Base-by-base conservation (phyloP, 2,888 invertebrate genomes). In the Ischnura elegans region DNA sequence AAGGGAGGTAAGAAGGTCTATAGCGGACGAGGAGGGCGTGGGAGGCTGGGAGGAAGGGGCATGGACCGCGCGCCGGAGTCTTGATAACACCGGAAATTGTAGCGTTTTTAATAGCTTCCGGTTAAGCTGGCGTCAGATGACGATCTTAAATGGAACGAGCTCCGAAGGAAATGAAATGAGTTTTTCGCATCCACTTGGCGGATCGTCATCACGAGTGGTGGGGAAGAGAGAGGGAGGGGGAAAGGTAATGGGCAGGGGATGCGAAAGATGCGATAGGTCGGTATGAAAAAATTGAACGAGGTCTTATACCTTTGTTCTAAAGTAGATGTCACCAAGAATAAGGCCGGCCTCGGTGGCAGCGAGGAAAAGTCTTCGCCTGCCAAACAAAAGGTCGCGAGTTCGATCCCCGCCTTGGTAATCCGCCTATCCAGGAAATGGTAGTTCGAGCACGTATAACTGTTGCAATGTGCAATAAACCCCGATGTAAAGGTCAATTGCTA, bases 31-130 rank as follows among this genome's bases (percentile, higher is more conserved):
- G n/a, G 87, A 45, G 19, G 21, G 45, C n/a, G n/a, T n/a, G n/a
- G 13, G 51, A 51, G 2, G 6, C 6, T n/a, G 19, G 36, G 47
- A 47, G 42, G 29, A 13, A 25, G 87, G 55, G 42, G 55, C n/a
- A 55, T 42, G 61, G 90, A 45, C 61, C 21, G 55, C 36, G 87
- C 36, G n/a, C 61, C 61, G 90, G 61, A 43, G 43, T 61, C 90
- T 61, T 90, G 42, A 90, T 90, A 90, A 90, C 90, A 90, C 90
- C 61, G 90, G 90, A 90, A 90, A 90, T 90, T 90, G 90, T 90
- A 90, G 90, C 90, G 90, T 90, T 90, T 90, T 90, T 90, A 90
- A 90, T 90, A 90, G 90, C 90, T 90, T 90, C 90, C 90, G 61
- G 90, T 90, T 90, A 90, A 90, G 90, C 90, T 61, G 90, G 90